A percentile compares a stretch with the other conserved stretches of the same genome.
These are phyloP conservation scores for Actinostola sp. DNA, from an alignment of 92 coral and sea anemone genomes.

Conservation along the genomic window DNA sequence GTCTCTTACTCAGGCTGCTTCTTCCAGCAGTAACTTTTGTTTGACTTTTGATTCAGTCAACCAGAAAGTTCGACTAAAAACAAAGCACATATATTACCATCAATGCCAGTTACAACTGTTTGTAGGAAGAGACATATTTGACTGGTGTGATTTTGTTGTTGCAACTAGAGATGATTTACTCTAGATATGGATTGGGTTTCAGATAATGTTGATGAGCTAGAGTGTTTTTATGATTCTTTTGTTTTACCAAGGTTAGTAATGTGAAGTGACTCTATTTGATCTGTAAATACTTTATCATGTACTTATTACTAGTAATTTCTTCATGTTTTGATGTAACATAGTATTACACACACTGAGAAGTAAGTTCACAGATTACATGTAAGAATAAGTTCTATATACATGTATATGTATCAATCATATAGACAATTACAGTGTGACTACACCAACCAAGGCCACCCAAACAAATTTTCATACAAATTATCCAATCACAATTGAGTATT, in stretches of 20 bases:
- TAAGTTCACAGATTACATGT: too few relatives aligned
- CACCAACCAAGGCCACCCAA: too few relatives aligned
- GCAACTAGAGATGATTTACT: constrained; percentile 31
- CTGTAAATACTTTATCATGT: background rate
- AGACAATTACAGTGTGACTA: too few relatives aligned
- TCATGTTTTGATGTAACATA: too few relatives aligned
- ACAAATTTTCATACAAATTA: too few relatives aligned
- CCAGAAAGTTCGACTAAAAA: constrained; percentile 18
- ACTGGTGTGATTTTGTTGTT: constrained; percentile 33
- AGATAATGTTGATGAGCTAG: constrained; percentile 31
- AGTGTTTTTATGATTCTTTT: constrained; percentile 35
- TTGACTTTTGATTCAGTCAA: constrained; percentile 24
- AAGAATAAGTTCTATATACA: too few relatives aligned
- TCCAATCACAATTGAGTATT: too few relatives aligned
- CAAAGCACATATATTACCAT: constrained; percentile 45
- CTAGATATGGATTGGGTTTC: constrained; percentile 44
- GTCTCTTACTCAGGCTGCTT: background rate
- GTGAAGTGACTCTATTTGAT: constrained; percentile 1
- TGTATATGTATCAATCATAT: too few relatives aligned
- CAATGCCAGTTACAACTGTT: constrained; percentile 41
- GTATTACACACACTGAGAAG: too few relatives aligned
- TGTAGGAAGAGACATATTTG: constrained; percentile 37
- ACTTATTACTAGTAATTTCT: background rate
- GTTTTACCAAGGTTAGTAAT: constrained; percentile 9
- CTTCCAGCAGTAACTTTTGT: constrained; percentile 34